phyloP scores from a whole-genome alignment of 1,140 invertebrate genomes.

The Zophobas atratus region DNA sequence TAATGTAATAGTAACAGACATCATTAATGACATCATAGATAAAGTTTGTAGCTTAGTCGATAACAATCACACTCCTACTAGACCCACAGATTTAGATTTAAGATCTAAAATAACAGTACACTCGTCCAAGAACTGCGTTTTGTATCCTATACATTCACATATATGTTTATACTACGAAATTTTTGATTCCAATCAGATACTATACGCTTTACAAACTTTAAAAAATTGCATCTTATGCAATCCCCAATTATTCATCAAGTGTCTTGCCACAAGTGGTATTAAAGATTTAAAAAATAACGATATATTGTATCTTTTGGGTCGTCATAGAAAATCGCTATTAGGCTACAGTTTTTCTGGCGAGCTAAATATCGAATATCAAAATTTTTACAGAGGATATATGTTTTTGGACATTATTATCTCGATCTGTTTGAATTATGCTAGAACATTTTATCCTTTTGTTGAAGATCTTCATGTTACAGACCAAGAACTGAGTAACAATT shows the following conservation, averaged over 20 bases:
- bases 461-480: conserved; percentile 76
- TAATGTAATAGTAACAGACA: conserved; percentile 58
- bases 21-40: conserved; percentile 63
- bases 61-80: conserved; percentile 38
- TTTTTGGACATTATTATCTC: conserved; percentile 88
- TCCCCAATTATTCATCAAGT: conserved; percentile 78
- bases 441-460: conserved; percentile 84
- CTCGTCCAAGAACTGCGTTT: conserved; percentile 67
- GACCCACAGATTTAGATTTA: conserved; percentile 59
- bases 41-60: conserved; percentile 60
- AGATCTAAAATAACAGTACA: conserved; percentile 63
- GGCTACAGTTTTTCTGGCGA: conserved; percentile 86
- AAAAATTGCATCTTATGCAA: conserved; percentile 83
- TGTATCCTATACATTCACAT: conserved; percentile 88
- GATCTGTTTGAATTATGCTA: conserved; percentile 84
- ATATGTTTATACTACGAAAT: conserved; percentile 87
- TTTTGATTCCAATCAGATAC: conserved; percentile 83
- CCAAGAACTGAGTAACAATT: conserved; percentile 84
- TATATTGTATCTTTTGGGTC: conserved; percentile 78
- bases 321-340: conserved; percentile 87
- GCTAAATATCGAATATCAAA: conserved; percentile 74
- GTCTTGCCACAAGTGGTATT: conserved; percentile 64
- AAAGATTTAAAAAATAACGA: conserved; percentile 69
- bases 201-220: conserved; percentile 85
- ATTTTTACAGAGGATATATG: conserved; percentile 82